Evolutionary conservation across 2,797 vertebrate species (phyloP).

Genomic region (Spinus olivaceus): DNA sequence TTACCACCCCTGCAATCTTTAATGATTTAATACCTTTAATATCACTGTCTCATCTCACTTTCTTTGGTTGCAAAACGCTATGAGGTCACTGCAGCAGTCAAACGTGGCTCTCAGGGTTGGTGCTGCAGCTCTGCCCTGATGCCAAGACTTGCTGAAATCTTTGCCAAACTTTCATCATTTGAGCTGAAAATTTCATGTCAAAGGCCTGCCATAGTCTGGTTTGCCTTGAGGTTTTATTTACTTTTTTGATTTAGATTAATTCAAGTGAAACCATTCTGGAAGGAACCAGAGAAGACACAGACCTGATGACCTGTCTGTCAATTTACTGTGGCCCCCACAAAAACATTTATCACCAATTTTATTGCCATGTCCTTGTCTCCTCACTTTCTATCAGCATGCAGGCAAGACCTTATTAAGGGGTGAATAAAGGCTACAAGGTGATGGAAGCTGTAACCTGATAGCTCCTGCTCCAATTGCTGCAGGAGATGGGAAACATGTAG

Average conservation of each 20-base stretch:
- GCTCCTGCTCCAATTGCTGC: not conserved
- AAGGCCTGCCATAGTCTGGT: not conserved
- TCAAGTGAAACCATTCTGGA: not conserved
- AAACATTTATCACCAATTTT: not conserved
- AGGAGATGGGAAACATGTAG: not conserved
- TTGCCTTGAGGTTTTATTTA: not conserved
- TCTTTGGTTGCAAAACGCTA: conserved; percentile 29
- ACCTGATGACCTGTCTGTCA: not conserved
- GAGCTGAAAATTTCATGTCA: not conserved
- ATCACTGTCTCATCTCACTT: conserved; percentile 55
- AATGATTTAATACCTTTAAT: conserved; percentile 46
- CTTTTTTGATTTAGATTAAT: not conserved
- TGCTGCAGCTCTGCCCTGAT: not conserved
- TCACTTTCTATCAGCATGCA: not conserved
- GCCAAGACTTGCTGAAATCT: not conserved
- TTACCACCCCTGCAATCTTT: not conserved
- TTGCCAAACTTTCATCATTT: not conserved
- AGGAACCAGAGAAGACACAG: not conserved
- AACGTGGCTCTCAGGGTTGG: not conserved
- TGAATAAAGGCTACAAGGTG: not conserved
- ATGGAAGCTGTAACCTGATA: not conserved
- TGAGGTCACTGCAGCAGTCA: conserved; percentile 19
- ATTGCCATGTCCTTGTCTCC: not conserved
- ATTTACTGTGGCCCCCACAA: not conserved
- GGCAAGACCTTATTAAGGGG: not conserved